Conservation (phyloP, 1,140 invertebrate genomes). For the Grapholita molesta region DNA sequence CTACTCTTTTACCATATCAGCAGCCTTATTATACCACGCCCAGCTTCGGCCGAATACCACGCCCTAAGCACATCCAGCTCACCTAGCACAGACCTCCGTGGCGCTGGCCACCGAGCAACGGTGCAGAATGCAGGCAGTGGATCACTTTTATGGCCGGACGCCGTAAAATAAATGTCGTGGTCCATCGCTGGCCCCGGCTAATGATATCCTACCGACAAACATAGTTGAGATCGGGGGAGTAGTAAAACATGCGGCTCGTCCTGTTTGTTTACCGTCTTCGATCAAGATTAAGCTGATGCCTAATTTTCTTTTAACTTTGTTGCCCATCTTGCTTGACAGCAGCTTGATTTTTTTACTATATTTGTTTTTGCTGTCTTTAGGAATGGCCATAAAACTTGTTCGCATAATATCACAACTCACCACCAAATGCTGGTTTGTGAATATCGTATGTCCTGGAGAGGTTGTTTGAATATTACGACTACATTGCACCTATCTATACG, state of each 20-base stretch:
- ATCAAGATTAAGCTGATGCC: not conserved
- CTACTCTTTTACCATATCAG: too few relatives aligned
- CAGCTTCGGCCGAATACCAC: not conserved
- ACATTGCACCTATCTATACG: too few relatives aligned
- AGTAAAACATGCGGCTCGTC: constrained; percentile 11
- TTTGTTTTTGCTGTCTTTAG: too few relatives aligned
- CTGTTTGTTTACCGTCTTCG: constrained; percentile 1
- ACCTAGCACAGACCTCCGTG: not conserved
- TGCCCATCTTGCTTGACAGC: too few relatives aligned
- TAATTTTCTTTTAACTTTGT: too few relatives aligned
- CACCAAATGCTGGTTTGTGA: too few relatives aligned
- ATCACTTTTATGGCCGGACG: constrained; percentile 77
- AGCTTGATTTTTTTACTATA: too few relatives aligned
- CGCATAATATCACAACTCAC: too few relatives aligned
- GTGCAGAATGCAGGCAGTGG: constrained; percentile 73
- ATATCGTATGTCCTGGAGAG: too few relatives aligned
- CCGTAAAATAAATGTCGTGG: constrained; percentile 77
- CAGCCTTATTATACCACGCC: not conserved
- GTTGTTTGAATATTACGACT: too few relatives aligned
- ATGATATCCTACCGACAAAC: constrained; percentile 50
- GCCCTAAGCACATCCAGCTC: constrained; percentile 25
- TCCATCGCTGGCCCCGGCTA: constrained; percentile 63
- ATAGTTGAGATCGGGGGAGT: not conserved
- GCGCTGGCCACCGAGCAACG: constrained; percentile 40
- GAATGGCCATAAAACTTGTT: too few relatives aligned